Evolutionary conservation across 2,888 invertebrate species (phyloP).

Genomic region (Mesorhabditis spiculigera): DNA sequence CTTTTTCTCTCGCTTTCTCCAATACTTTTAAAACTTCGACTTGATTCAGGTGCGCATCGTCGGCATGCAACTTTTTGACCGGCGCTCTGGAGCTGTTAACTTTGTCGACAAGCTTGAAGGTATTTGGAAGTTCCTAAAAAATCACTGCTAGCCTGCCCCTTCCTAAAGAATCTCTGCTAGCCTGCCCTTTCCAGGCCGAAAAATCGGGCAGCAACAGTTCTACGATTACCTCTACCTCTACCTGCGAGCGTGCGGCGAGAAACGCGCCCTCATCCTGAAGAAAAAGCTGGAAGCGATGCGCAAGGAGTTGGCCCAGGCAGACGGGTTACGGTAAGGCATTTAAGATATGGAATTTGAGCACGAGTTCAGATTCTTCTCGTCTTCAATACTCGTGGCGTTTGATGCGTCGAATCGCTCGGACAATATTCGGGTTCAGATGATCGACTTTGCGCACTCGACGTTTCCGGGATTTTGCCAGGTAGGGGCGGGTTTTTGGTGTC

Average conservation of each 20-base stretch:
- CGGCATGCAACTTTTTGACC: conserved; percentile 76
- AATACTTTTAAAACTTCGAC: not conserved
- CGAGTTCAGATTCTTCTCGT: conserved; percentile 39
- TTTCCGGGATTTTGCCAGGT: conserved; percentile 46
- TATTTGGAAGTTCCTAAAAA: conserved; percentile 14
- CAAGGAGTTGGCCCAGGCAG: not conserved
- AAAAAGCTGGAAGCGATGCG: not conserved
- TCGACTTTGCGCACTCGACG: conserved; percentile 82
- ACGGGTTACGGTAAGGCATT: not conserved
- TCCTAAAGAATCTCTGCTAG: conserved; percentile 10
- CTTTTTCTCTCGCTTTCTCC: conserved; percentile 24
- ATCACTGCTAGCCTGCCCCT: not conserved
- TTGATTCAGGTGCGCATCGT: conserved; percentile 77
- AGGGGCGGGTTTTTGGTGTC: no score
- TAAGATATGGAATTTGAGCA: no score
- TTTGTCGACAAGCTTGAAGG: conserved; percentile 2
- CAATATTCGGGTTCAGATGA: conserved; percentile 77
- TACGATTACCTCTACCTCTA: not conserved
- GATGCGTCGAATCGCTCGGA: conserved; percentile 39
- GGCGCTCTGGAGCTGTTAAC: not conserved
- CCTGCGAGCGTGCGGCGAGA: conserved; percentile 14
- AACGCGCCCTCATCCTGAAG: conserved; percentile 8
- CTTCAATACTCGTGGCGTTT: conserved; percentile 52
- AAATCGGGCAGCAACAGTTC: conserved; percentile 4
- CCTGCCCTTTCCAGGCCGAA: not conserved